Percentiles rank a stretch among this genome's conserved stretches.
These are phyloP conservation scores for Choloepus hoffmanni DNA, from an alignment of 2,113 vertebrate species.

Conservation along the genomic window DNA sequence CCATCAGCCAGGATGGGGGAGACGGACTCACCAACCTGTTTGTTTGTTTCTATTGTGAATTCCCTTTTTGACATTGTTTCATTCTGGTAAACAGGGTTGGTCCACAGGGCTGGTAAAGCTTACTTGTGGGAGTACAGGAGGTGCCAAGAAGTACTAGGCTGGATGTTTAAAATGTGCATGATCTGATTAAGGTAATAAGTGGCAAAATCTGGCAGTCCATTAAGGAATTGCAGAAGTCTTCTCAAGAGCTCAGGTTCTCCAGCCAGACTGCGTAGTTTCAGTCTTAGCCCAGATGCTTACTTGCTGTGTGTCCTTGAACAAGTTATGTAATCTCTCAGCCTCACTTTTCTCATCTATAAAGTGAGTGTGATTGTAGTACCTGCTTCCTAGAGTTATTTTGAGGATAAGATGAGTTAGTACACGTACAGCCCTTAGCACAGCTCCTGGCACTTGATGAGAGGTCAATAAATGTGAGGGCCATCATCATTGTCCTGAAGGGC, in stretches of 20 bases:
- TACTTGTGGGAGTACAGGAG: background rate
- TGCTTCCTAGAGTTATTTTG: background rate
- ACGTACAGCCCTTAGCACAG: background rate
- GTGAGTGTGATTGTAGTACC: background rate
- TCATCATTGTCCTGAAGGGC: background rate
- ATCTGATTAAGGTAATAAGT: background rate
- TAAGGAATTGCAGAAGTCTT: background rate
- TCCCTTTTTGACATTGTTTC: background rate
- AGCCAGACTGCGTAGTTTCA: background rate
- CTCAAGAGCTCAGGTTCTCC: background rate
- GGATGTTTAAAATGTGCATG: background rate
- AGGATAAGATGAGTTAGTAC: background rate
- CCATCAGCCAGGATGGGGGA: background rate
- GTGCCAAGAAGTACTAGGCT: background rate
- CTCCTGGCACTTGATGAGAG: background rate
- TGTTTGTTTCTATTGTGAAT: background rate
- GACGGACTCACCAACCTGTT: background rate
- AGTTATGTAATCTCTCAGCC: slow-evolving; percentile 20
- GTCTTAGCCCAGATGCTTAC: background rate
- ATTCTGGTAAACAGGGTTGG: background rate
- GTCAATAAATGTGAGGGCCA: background rate
- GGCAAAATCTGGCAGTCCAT: background rate
- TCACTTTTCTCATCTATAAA: background rate
- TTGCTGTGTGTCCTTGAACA: background rate
- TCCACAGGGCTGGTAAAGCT: background rate